These are phyloP conservation scores for Amphiura filiformis DNA, from an alignment of 35 echinoderm and acorn worm species.

Conservation along the genomic window DNA sequence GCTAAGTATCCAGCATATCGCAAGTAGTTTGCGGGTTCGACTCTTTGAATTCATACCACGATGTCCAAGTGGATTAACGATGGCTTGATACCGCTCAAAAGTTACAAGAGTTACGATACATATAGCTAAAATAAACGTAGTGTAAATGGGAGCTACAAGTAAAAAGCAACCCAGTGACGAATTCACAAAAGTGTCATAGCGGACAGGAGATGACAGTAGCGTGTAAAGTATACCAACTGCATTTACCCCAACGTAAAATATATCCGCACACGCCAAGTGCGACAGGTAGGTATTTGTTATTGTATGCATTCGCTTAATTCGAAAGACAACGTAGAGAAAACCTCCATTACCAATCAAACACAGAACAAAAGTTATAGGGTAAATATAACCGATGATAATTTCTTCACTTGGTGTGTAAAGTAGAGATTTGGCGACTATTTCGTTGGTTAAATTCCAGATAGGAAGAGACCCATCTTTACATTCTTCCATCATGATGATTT, in stretches of 20 bases:
- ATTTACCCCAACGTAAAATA: neutral
- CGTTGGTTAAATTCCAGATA: neutral
- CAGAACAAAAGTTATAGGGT: neutral
- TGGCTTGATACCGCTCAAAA: neutral
- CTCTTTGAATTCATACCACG: neutral
- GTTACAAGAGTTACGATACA: neutral
- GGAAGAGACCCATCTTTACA: neutral
- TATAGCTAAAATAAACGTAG: neutral
- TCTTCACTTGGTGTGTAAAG: neutral
- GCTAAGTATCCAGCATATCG: neutral
- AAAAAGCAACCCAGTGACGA: neutral
- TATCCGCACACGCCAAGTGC: neutral
- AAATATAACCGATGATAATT: neutral
- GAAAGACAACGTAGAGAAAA: neutral
- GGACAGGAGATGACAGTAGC: neutral
- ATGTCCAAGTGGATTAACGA: neutral
- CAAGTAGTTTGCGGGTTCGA: neutral
- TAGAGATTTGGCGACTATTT: neutral
- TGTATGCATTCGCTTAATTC: neutral
- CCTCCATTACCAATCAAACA: neutral
- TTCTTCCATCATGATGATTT: neutral
- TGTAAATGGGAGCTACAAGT: neutral
- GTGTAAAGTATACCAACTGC: neutral
- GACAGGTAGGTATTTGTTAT: neutral
- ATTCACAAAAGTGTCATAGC: neutral